Evolutionary conservation across 1,140 invertebrate genomes (phyloP), one percentile per base, ranked within the genome.

Genomic region (Neodiprion fabricii): DNA sequence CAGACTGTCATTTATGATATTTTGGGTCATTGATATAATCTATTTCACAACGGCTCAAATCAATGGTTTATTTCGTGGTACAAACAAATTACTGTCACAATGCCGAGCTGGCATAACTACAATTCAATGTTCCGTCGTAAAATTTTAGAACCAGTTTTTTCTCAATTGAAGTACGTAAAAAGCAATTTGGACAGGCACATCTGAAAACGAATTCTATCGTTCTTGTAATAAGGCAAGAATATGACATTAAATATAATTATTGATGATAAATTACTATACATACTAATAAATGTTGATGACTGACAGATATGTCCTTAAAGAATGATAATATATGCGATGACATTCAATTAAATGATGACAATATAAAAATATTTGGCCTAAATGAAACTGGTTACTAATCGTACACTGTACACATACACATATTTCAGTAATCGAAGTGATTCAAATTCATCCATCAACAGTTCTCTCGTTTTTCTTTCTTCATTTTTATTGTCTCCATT

Each of bases 281-380:
- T 17, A 61, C 53, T 61, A 61, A 61, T 14, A 9, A 61, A 14
- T 61, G 11, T 61, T 17, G n/a, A 61, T 61, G 53, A 61, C 5
- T 61, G n/a, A 53, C 50, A 53, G 50, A 53, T 53, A 53, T 53
- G 50, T 53, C 50, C 10, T 53, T 53, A 53, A 53, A 53, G 10
- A 53, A 53, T 53, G 10, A 53, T 53, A 53, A 53, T 53, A 9
- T 61, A 61, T 40, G 28, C 28, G 28, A 40, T 40, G 28, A 40
- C 5, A 40, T 40, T 40, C 28, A 40, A 40, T 40, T 5, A 40
- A 40, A 40, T 40, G 28, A 40, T 76, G 74, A 83, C 84, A 75
- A 83, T 88, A 88, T 75, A 88, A 88, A 88, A 88, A 88, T 88
- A 88, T 83, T 82, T 79, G 72, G 78, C 85, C 82, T 87, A 85